Base-by-base conservation (phyloP, 2,888 invertebrate genomes). In the Lasioglossum lativentre region DNA sequence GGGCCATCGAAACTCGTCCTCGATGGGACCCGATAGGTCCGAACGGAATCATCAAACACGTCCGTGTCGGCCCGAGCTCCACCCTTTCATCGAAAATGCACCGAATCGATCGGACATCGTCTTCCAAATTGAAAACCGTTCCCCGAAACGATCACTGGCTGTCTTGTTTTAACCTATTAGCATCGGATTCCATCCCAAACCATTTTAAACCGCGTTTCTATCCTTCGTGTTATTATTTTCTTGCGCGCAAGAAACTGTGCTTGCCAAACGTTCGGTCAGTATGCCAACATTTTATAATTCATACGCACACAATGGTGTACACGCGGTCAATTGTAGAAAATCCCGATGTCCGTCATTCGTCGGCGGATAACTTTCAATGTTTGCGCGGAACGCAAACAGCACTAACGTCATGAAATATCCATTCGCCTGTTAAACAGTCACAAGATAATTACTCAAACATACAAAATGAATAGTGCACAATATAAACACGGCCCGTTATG, bases 11-110 rank as follows among this genome's bases (percentile, higher is more conserved):
- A 59, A 74, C 56, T 76, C 42, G 75, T 82, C 70, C 70, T 75
- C 52, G 88, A 78, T 47, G 76, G 80, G 78, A 74, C 74, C 78
- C 73, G 86, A 88, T 86, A 88, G 70, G 63, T 34, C 72, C 82
- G 78, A 86, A 78, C 78, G 76, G 76, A 83, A 78, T 78, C 81
- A 87, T 87, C 73, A 56, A 70, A 78, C 66, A 16, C 85, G 75
- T 68, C 79, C 47, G 23, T 19, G n/a, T 59, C n/a, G 27, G 23
- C 4, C 5, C 66, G 47, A n/a, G 59, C 40, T n/a, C 52, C 71
- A 47, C 63, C 52, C 40, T 73, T 80, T 10, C 27, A 40, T 79
- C 59, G 38, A 40, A 63, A 73, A 72, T 38, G 40, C 63, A 8
- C 30, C 68, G 74, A 78, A 56, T 56, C 70, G 45, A 42, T 63